Conservation (phyloP, 1,140 invertebrate genomes). For the Drosophila sucinea region DNA sequence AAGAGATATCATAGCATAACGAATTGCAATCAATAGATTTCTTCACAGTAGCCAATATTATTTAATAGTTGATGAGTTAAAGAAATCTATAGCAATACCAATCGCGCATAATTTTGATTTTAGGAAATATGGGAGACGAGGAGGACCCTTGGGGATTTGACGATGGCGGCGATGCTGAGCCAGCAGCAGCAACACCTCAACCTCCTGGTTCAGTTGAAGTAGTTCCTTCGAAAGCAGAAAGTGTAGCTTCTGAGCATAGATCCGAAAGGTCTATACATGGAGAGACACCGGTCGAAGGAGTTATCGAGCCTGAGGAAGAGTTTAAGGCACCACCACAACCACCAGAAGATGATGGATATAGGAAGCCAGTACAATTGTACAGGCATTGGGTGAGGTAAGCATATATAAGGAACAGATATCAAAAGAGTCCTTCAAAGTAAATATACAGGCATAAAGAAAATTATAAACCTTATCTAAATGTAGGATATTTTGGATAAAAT, state of each 20-base stretch:
- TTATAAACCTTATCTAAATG: no score
- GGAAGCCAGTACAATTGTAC: slow-evolving; percentile 85
- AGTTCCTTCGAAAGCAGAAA: slow-evolving; percentile 57
- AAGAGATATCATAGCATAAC: no score
- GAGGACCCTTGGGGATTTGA: slow-evolving; percentile 83
- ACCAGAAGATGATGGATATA: slow-evolving; percentile 84
- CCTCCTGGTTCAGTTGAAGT: slow-evolving; percentile 38
- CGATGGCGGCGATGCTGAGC: slow-evolving; percentile 53
- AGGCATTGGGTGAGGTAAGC: slow-evolving; percentile 89
- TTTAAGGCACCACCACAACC: slow-evolving; percentile 84
- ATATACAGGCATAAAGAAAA: not conserved
- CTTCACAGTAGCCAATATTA: no score
- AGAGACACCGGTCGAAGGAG: slow-evolving; percentile 57
- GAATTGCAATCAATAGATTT: no score
- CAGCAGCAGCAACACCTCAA: slow-evolving; percentile 22
- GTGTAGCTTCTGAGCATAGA: slow-evolving; percentile 73
- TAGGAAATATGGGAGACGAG: slow-evolving; percentile 79
- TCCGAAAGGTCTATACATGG: slow-evolving; percentile 50
- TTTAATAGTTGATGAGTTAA: no score
- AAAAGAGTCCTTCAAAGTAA: not conserved
- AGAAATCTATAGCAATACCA: no score
- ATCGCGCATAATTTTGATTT: not conserved
- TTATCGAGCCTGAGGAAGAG: slow-evolving; percentile 72
- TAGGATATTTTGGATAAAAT: no score
- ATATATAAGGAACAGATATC: not conserved